A percentile compares a stretch with the other conserved stretches of the same genome.
Conservation (phyloP, 2,113 vertebrate species). For the Spilogale gracilis region DNA sequence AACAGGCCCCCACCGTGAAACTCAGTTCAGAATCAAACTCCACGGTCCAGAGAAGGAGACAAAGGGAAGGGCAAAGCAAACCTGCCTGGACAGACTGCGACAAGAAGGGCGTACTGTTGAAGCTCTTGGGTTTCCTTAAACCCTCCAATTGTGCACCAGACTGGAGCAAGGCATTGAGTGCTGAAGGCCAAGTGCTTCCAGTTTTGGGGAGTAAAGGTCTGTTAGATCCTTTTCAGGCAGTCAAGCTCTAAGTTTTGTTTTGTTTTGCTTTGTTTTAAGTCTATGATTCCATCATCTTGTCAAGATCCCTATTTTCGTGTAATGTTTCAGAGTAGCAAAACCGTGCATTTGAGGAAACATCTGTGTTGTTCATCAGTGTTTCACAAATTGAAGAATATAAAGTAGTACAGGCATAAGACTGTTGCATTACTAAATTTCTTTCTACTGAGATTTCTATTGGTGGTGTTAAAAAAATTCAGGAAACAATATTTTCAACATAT, state of each 20-base stretch:
- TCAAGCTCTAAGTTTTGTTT: not conserved
- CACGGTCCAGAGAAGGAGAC: not conserved
- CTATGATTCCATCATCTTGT: not conserved
- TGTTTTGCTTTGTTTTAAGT: not conserved
- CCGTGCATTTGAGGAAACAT: not conserved
- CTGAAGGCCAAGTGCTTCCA: not conserved
- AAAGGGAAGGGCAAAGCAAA: not conserved
- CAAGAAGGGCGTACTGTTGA: accelerated
- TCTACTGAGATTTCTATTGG: not conserved
- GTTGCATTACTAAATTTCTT: constrained; percentile 14
- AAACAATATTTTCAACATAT: constrained; percentile 6
- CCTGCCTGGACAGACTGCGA: accelerated
- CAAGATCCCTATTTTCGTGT: not conserved
- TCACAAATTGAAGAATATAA: not conserved
- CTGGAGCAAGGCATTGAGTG: no score
- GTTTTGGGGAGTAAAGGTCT: accelerated
- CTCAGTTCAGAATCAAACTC: not conserved
- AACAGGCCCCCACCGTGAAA: not conserved
- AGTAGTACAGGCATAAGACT: not conserved
- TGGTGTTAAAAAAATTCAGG: not conserved
- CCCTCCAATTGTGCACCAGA: accelerated
- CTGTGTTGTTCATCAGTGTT: not conserved
- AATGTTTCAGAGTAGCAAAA: not conserved
- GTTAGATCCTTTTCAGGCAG: not conserved
- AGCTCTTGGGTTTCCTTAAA: not conserved